Evolutionary conservation across 2,888 invertebrate species (phyloP), one percentile per base, ranked within the genome.

Genomic region (Dorcus parallelipipedus): DNA sequence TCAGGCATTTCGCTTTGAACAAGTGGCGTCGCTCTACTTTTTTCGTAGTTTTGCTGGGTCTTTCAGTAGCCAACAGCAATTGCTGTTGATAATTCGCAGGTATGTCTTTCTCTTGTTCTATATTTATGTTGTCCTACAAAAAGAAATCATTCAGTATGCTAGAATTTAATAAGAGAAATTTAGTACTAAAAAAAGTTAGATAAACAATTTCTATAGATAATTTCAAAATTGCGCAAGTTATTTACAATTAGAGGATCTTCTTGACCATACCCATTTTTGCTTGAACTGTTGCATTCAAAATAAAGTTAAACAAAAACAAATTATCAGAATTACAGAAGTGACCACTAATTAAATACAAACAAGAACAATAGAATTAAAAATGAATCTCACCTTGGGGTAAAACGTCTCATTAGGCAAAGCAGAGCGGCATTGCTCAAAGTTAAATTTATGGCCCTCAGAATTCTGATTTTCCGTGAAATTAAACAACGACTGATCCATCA

Each of bases 1-100:
- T 56, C 10, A 60, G 33, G 45, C 56, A 56, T 40, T 56, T 56
- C 17, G 56, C 56, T 47, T 60, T 56, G n/a, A 60, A 53, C 50
- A 56, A 14, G 40, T 60, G 56, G 10, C 56, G 49, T 10, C 54
- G 56, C n/a, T 52, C 49, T 10, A 48, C 50, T 20, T 49, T 56
- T 14, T 52, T 39, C 6, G 40, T 40, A 1, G 56, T 53, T 49
- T 60, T 60, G 7, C 53, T 42, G 8, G 60, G 60, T 10, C 60
- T 50, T 26, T 60, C 56, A 2, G 60, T 60, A 2, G 59, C 59
- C 52, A 59, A 9, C 9, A 59, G 42, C 9, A 59, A 42, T 17
- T 59, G 59, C 1, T 59, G 59, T n/a, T 40, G 54, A 38, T 59
- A 59, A 49, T 59, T 52, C 10, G 38, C 38, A 23, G 59, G 59